A percentile compares a stretch with the other conserved stretches of the same genome.
phyloP scores from a whole-genome alignment of 53 echinoderm and acorn worm species.

The Paracentrotus lividus region DNA sequence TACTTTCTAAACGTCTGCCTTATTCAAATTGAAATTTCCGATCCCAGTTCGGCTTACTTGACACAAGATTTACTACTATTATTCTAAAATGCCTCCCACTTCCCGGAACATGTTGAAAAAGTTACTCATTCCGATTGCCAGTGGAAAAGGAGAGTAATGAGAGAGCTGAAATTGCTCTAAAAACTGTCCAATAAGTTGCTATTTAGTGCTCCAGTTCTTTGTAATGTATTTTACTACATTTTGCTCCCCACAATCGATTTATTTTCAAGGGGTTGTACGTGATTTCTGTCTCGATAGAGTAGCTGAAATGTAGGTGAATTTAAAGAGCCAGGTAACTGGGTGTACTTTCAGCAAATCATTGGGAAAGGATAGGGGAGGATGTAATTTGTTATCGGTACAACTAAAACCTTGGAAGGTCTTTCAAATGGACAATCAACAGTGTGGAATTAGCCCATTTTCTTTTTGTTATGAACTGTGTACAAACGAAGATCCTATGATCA shows the following conservation, averaged over 20 bases:
- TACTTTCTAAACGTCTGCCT: too few species aligned
- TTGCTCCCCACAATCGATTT: conserved; percentile 19
- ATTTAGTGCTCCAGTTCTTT: conserved; percentile 50
- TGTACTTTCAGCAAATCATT: conserved; percentile 5
- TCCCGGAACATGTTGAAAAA: background rate
- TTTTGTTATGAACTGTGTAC: too few species aligned
- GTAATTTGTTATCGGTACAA: background rate
- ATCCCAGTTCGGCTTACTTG: too few species aligned
- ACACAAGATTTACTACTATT: background rate
- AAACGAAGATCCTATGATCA: too few species aligned
- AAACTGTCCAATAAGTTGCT: conserved; percentile 41
- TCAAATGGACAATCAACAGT: background rate
- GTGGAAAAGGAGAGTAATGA: background rate
- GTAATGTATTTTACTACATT: background rate
- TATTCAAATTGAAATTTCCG: too few species aligned
- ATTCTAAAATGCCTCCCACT: background rate
- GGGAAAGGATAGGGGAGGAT: background rate
- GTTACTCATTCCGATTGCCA: background rate
- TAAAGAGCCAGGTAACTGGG: background rate
- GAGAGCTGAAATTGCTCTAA: background rate
- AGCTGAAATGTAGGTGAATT: background rate
- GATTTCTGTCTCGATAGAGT: conserved; percentile 7
- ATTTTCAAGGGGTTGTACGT: conserved; percentile 24
- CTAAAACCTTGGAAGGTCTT: background rate
- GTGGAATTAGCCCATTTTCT: background rate